Percentiles rank a stretch among this genome's conserved stretches.
These are phyloP conservation scores for Rhizomys pruinosus DNA, from an alignment of 2,113 vertebrate species.

Conservation along the genomic window DNA sequence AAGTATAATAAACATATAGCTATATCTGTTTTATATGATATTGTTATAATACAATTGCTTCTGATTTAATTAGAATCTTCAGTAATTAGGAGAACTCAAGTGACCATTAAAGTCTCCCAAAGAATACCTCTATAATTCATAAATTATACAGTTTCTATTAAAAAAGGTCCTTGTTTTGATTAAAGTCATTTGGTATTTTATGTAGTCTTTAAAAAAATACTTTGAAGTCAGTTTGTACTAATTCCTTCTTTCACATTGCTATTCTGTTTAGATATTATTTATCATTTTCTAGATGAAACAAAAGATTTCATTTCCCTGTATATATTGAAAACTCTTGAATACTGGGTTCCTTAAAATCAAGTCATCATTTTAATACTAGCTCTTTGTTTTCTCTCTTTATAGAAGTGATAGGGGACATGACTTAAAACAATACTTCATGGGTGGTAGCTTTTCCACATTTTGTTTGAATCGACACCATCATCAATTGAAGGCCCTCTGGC, in stretches of 20 bases:
- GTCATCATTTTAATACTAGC: background rate
- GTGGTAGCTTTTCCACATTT: background rate
- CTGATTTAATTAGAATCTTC: constrained; percentile 26
- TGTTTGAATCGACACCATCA: background rate
- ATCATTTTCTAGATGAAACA: background rate
- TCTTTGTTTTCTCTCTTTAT: background rate
- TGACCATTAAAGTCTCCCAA: background rate
- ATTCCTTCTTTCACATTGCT: background rate
- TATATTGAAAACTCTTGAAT: background rate
- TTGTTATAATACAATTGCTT: background rate
- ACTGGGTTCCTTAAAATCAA: background rate
- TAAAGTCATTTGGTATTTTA: background rate
- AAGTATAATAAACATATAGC: background rate
- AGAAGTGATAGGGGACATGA: background rate
- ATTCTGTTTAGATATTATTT: background rate
- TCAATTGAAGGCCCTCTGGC: background rate
- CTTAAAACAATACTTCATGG: background rate
- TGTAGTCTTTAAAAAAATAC: background rate
- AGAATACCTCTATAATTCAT: background rate
- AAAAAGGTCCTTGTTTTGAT: background rate
- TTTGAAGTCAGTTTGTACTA: background rate
- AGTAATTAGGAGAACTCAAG: background rate
- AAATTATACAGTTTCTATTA: background rate
- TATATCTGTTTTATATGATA: background rate
- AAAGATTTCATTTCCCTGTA: too few species aligned